Evolutionary conservation across 2,113 vertebrate genomes (phyloP), one percentile per base, ranked within the genome.

Genomic region (Cottus gobio): DNA sequence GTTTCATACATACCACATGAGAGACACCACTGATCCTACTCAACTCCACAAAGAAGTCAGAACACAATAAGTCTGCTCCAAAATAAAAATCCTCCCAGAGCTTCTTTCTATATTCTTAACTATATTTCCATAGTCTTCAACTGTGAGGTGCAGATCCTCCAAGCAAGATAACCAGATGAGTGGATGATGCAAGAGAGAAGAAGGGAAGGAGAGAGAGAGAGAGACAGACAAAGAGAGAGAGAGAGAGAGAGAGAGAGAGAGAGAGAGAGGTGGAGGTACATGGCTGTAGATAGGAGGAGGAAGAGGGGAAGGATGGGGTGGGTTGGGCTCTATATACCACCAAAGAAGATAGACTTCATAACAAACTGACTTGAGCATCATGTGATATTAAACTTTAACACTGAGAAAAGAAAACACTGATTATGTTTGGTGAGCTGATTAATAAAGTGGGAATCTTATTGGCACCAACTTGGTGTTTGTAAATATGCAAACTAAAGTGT

Each of bases 1-100:
- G 54, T 85, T 65, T 31, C 28, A 85, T 93, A 93, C 93, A 46
- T 92, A 93, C 92, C 92, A 90, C 80, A 90, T 73, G n/a, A 87
- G 90, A 79, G 48, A 81, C 58, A 61, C 48, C 60, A 73, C 73
- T 62, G 77, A 62, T 83, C 82, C 83, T 28, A 44, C 42, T 74
- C 69, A 76, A 42, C 34, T 74, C 71, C 83, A 68, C 73, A 71
- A 63, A 54, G 30, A 65, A 37, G 66, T 60, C 1, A 57, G 15
- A 78, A 77, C 28, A 42, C 34, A 42, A 46, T 66, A 56, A 58
- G 86, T 80, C 76, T 70, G 16, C 57, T n/a, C 12, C 7, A 66
- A 60, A 10, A 58, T n/a, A 54, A 44, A 46, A 31, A 28, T 54
- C 34, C n/a, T 26, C 61, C 39, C 3, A 6, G 15, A 71, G 31